Evolutionary conservation across 1,140 invertebrate species (phyloP), one percentile per base, ranked within the genome.

Genomic region (Drosophila cardini): DNA sequence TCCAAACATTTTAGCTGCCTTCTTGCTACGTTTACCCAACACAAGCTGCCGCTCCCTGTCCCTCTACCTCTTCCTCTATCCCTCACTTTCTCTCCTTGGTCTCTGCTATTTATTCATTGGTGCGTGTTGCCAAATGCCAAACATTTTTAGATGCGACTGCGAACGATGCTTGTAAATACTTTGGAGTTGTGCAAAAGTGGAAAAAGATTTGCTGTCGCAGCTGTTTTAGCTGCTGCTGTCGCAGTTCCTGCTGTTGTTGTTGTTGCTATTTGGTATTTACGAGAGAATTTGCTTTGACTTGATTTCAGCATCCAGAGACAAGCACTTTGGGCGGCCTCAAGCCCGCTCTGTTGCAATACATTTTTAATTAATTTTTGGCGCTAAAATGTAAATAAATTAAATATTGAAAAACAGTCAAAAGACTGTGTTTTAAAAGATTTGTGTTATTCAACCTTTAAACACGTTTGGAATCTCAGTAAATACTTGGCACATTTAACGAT

Each of bases 91-190:
- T 21, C 6, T 40, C 4, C 32, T 16, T 26, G 32, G 34, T 10
- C 53, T 46, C 16, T 70, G 58, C 67, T 53, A 63, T 78, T 77
- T 69, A 76, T 73, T 86, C 83, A 87, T 73, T 83, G 83, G 84
- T 86, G 83, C 83, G 83, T 87, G 83, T 86, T 87, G 82, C 76
- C 83, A 87, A 87, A 86, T 86, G 83, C 83, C 83, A 86, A 86
- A 86, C 83, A 86, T 86, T 86, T 86, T 83, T 83, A 86, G 83
- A 86, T 86, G 83, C 79, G 84, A 87, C 79, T 87, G 79, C 83
- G 76, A 86, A 80, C 69, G 83, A 87, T 70, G 83, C 83, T 82
- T 87, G 83, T 87, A 86, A 86, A 86, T 86, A 86, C 83, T 87
- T 87, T 89, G 58, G 79, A 82, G 72, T 64, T 78, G 76, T 77